Evolutionary conservation across 2,797 vertebrate species (phyloP), one percentile per base, ranked within the genome.

Genomic region (Chelonia mydas): DNA sequence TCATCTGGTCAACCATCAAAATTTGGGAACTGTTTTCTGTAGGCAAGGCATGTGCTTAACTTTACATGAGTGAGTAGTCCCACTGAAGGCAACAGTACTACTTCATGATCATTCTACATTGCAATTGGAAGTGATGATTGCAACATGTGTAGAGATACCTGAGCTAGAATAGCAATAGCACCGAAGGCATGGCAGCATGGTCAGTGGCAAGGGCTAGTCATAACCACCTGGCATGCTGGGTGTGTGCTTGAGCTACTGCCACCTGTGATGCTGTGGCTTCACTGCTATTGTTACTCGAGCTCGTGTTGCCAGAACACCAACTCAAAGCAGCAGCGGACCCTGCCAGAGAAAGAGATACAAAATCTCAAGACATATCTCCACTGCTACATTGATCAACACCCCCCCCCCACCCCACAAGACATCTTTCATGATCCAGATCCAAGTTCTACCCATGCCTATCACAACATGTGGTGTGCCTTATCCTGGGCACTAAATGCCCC

Each of bases 1-100:
- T 33, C 33, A 16, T n/a, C 31, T n/a, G 31, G 15, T n/a, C 3
- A 12, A 57, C 25, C 25, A 57, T 11, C 3, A 0, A 0, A 50
- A 4, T 45, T 55, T 94, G 12, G 6, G 54, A 61, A 53, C 5
- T 5, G 0, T 80, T 80, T 92, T 61, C 49, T 41, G 1, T 1
- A 72, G 15, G 17, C 79, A 91, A 88, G 19, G 80, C 7, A 3
- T 5, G 3, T 79, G 65, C 65, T 80, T 87, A 55, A 80, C 13
- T 81, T 89, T 81, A 50, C 5, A 31, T 23, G 19, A 3, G 25
- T 49, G 5, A 19, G 25, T 47, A 85, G 83, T 37, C 84, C 37
- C 7, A 12, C 21, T 57, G 47, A 5, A 61, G 23, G 37, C 10
- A 88, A 87, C 5, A 45, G 6, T 11, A 7, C 28, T 61, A 61